Evolutionary conservation across 2,888 invertebrate species (phyloP), one percentile per base, ranked within the genome.

Genomic region (Philereme transversata): DNA sequence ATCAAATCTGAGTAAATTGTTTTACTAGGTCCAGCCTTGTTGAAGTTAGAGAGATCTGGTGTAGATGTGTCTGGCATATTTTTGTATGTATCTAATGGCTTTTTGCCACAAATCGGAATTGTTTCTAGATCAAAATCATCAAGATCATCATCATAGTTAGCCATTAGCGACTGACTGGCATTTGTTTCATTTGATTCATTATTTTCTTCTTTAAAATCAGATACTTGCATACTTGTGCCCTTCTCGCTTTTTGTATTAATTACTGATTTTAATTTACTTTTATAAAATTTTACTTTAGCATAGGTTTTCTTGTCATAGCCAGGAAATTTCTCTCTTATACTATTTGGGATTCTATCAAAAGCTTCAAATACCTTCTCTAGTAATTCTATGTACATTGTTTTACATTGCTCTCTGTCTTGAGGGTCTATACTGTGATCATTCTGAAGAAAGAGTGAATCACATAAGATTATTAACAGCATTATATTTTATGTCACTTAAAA

Each of bases 361-460:
- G 95, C 94, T 33, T 83, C 84, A 64, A 91, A 93, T 72, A 94
- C 93, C 82, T 94, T 95, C 72, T 95, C 95, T 73, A 95, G 81
- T 44, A 95, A 77, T 71, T 95, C 92, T 65, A 93, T 86, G 67
- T 95, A 94, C 64, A 94, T 88, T 54, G 86, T 83, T 79, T 93
- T 94, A 57, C 88, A 90, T 58, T 82, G 72, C 11, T 88, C 84
- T 61, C 72, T 74, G 9, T 87, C 78, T 70, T 72, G 61, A 36
- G 58, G 56, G 9, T 75, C 65, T 50, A 77, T 57, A 47, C 47
- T 61, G 51, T 51, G 56, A 43, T 73, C 62, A 41, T 75, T 72
- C 83, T 87, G 64, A 44, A 76, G 65, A 64, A 52, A 56, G 5
- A 22, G 22, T 22, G 22, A 22, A 22, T 22, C 22, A 22, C 22